Base-by-base conservation (phyloP, 2,888 invertebrate genomes). In the Pinctada fucata region DNA sequence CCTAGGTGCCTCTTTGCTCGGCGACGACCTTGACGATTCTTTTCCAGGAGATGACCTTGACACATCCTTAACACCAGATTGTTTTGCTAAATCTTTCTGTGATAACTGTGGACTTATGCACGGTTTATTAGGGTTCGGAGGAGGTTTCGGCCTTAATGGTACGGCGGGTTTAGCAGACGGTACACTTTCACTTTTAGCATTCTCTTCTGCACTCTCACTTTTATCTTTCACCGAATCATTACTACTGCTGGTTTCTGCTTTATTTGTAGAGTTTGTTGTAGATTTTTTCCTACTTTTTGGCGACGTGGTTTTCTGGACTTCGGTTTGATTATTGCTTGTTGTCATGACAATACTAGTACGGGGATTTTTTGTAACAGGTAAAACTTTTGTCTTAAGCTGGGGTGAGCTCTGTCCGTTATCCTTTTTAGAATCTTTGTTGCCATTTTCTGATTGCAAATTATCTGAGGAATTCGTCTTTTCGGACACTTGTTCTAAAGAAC, bases 301-400 rank as follows among this genome's bases (percentile, higher is more conserved):
- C 10, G 79, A 67, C n/a, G 51, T 78, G 3, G 51, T 16, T 52
- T 76, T 79, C 67, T 75, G 76, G 16, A 78, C 81, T 8, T 45
- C 10, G 2, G 48, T n/a, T 78, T 77, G n/a, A 63, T 76, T 64
- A 65, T 81, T 65, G 47, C 69, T 49, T 67, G 76, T 67, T 5
- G 75, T 51, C 75, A 79, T 78, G 6, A 78, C 76, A 58, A 74
- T 71, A 67, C 78, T 78, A 2, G 76, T 80, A 8, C 80, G 69
- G 48, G 82, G 76, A 47, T 79, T 82, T 31, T 81, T 82, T 48
- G 74, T 72, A 2, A 72, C 65, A 2, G 83, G 85, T 16, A 84
- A 70, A 3, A 83, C 82, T 78, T 85, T 85, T 8, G 78, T 63
- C 78, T 86, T 86, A 77, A 83, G 77, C 67, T 82, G 85, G 5